These are phyloP conservation scores for Neoarius graeffei DNA, from an alignment of 2,113 vertebrate species.

Conservation along the genomic window DNA sequence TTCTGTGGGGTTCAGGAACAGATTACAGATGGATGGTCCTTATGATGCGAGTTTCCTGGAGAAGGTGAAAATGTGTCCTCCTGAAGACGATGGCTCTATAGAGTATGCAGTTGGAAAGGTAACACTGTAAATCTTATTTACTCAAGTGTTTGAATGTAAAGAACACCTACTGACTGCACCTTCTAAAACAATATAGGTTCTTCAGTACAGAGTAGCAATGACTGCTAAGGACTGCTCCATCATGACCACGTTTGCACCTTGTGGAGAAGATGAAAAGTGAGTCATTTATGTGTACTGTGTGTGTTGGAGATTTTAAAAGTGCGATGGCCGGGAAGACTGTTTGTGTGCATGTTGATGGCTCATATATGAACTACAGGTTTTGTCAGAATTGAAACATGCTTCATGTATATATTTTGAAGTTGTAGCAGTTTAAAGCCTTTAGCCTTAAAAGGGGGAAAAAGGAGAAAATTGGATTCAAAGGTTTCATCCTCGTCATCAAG, in stretches of 20 bases:
- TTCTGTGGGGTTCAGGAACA: slow-evolving; percentile 68
- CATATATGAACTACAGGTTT: not conserved
- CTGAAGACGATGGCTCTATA: slow-evolving; percentile 88
- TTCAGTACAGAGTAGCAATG: slow-evolving; percentile 95
- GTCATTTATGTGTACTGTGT: slow-evolving; percentile 7
- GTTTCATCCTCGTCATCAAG: not conserved
- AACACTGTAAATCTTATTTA: not conserved
- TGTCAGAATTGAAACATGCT: not conserved
- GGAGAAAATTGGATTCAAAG: not conserved
- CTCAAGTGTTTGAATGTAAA: not conserved
- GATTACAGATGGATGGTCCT: slow-evolving; percentile 88
- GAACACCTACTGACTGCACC: not conserved
- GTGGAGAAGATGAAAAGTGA: slow-evolving; percentile 83
- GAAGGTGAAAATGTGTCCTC: slow-evolving; percentile 83
- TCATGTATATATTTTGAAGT: not conserved
- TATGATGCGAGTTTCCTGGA: slow-evolving; percentile 89
- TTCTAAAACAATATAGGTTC: slow-evolving; percentile 76
- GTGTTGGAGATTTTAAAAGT: not conserved
- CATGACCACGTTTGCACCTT: slow-evolving; percentile 89
- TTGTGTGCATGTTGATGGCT: too few species aligned
- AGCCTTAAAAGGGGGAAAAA: not conserved
- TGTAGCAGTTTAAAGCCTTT: not conserved
- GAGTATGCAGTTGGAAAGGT: slow-evolving; percentile 89
- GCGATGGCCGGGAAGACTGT: not conserved
- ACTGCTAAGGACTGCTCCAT: slow-evolving; percentile 97